Evolutionary conservation across 2,113 vertebrate species (phyloP), one percentile per base, ranked within the genome.

Genomic region (Rhabdornis inornatus): DNA sequence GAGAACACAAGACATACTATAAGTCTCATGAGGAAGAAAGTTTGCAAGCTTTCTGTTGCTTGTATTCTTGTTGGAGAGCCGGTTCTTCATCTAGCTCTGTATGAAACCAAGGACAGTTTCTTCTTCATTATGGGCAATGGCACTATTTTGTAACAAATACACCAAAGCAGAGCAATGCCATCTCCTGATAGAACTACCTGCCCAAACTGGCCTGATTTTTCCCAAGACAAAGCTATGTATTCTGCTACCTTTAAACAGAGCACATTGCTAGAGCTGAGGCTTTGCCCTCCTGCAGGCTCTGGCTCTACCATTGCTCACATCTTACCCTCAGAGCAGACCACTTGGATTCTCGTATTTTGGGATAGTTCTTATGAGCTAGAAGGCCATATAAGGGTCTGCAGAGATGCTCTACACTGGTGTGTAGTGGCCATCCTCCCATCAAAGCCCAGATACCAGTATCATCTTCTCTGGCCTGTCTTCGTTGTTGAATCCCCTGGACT

Each of bases 1-100:
- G 13, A 71, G 30, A 91, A 13, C 15, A 28, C 50, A 53, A 28
- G 28, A 50, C 6, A 15, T 2, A n/a, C 1, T 3, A 0, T 35
- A 39, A 83, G 2, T 52, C 40, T 53, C 30, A 35, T 9, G 5
- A 69, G 59, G 40, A 71, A 83, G n/a, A 68, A 86, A 72, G 23
- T 81, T 72, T 77, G 22, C 59, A 71, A 40, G 13, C 11, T 83
- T 88, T 71, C 10, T 30, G 31, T 20, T 35, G 23, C 0, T 0
- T n/a, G n/a, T n/a, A n/a, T n/a, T n/a, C n/a, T 13, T 39, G 8
- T 9, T 66, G 56, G 39, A 57, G n/a, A 87, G 12, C 5, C 20
- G 5, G 24, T 70, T 81, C 47, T 71, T 64, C 49, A 33, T 25
- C 52, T 40, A 31, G 5, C 21, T 90, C 47, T 65, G 18, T 8